Evolutionary conservation across 2,888 invertebrate genomes (phyloP).

Genomic region (Diaprepes abbreviatus): DNA sequence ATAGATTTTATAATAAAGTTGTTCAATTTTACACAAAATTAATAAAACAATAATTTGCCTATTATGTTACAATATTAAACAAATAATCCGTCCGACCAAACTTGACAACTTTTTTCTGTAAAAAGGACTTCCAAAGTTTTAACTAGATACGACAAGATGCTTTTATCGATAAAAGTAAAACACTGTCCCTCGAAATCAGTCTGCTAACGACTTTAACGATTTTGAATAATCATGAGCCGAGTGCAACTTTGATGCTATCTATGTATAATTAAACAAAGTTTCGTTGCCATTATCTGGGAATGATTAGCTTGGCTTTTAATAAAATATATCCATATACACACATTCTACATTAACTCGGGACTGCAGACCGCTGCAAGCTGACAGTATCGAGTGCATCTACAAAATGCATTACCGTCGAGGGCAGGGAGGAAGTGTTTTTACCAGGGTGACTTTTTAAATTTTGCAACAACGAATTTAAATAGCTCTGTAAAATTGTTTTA

Average conservation of each 20-base stretch:
- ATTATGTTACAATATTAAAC: no score
- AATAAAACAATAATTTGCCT: no score
- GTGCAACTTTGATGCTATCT: slow-evolving; percentile 49
- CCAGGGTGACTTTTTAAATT: slow-evolving; percentile 39
- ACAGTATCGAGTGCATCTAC: slow-evolving; percentile 57
- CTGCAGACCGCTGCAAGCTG: slow-evolving; percentile 27
- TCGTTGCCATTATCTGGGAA: slow-evolving; percentile 52
- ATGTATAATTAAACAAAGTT: slow-evolving; percentile 51
- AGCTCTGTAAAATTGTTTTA: no score
- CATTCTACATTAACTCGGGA: slow-evolving; percentile 59
- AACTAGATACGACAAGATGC: slow-evolving; percentile 32
- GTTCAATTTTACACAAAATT: no score
- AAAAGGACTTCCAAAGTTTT: slow-evolving; percentile 20
- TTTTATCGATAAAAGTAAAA: slow-evolving; percentile 37
- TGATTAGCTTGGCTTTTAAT: slow-evolving; percentile 59
- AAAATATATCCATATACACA: slow-evolving; percentile 61
- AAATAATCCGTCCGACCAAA: no score
- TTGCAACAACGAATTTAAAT: no score
- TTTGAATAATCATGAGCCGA: slow-evolving; percentile 53
- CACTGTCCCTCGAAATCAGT: slow-evolving; percentile 27
- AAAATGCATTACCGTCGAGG: slow-evolving; percentile 59
- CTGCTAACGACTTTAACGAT: slow-evolving; percentile 41
- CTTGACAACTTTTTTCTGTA: not conserved
- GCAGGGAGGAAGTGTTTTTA: slow-evolving; percentile 64
- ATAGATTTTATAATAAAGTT: no score